Evolutionary conservation across 2,113 vertebrate species (phyloP).

Genomic region (Rhombomys opimus): DNA sequence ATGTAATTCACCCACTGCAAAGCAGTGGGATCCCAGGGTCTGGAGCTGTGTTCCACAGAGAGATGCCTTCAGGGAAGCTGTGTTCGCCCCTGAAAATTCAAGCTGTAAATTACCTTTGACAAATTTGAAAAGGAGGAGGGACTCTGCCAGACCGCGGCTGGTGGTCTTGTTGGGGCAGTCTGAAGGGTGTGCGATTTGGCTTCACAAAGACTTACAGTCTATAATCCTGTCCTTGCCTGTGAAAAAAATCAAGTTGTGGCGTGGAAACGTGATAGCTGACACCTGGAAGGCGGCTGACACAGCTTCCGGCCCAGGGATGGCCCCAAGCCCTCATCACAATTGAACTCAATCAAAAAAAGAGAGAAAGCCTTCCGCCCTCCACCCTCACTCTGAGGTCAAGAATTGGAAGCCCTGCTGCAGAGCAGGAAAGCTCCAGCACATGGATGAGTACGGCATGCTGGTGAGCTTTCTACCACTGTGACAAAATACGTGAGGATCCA

Average conservation of each 20-base stretch:
- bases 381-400: not conserved
- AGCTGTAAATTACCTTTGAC: conserved; percentile 71
- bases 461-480: not conserved
- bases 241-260: conserved; percentile 41
- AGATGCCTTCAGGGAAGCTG: conserved; percentile 46
- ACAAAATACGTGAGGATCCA: not conserved
- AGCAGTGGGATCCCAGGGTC: not conserved
- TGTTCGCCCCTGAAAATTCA: conserved; percentile 60
- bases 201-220: conserved; percentile 13
- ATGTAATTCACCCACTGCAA: not conserved
- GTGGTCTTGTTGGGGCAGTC: not conserved
- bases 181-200: not conserved
- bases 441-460: not conserved
- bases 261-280: not conserved
- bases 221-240: conserved; percentile 55
- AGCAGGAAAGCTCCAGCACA: not conserved
- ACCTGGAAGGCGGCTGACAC: not conserved
- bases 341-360: accelerated
- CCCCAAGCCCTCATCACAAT: not conserved
- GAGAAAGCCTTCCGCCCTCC: not conserved
- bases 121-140: conserved; percentile 71
- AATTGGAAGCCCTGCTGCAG: not conserved
- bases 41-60: not conserved
- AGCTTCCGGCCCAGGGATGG: not conserved
- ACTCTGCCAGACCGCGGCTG: conserved; percentile 10